phyloP scores from a whole-genome alignment of 2,797 vertebrate genomes.

The Aphelocoma californica region DNA sequence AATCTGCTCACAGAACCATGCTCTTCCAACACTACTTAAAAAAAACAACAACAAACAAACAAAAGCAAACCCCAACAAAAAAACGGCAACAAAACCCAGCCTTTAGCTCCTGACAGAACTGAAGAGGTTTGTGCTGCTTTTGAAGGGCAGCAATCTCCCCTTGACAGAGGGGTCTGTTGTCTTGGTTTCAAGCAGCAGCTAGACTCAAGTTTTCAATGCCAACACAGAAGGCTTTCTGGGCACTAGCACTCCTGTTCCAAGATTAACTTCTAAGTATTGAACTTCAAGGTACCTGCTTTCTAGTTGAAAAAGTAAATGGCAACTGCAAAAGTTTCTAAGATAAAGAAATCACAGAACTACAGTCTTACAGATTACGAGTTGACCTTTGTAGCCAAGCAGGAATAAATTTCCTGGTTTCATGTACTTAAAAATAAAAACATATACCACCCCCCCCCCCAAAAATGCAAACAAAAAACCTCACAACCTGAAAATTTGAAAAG shows the following conservation, averaged over 20 bases:
- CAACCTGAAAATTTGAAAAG: neutral
- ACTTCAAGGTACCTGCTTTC: neutral
- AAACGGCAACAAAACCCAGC: neutral
- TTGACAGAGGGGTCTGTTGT: neutral
- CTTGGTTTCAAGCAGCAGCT: neutral
- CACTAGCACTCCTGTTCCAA: neutral
- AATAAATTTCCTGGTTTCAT: neutral
- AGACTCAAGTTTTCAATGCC: neutral
- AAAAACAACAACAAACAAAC: neutral
- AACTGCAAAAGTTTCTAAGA: neutral
- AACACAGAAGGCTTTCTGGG: neutral
- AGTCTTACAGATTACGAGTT: neutral
- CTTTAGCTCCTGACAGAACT: neutral
- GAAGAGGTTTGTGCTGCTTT: neutral
- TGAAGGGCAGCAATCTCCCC: neutral
- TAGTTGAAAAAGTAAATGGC: neutral
- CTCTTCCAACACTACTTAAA: neutral
- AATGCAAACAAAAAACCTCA: neutral
- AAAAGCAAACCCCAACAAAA: neutral
- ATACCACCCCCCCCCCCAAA: accelerated
- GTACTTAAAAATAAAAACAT: neutral
- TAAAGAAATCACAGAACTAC: neutral
- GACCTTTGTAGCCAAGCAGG: neutral
- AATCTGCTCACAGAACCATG: neutral
- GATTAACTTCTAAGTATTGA: neutral